Percentiles rank a stretch among this genome's conserved stretches.
These are phyloP conservation scores for Python bivittatus DNA, from an alignment of 2,113 vertebrate species.

Conservation along the genomic window DNA sequence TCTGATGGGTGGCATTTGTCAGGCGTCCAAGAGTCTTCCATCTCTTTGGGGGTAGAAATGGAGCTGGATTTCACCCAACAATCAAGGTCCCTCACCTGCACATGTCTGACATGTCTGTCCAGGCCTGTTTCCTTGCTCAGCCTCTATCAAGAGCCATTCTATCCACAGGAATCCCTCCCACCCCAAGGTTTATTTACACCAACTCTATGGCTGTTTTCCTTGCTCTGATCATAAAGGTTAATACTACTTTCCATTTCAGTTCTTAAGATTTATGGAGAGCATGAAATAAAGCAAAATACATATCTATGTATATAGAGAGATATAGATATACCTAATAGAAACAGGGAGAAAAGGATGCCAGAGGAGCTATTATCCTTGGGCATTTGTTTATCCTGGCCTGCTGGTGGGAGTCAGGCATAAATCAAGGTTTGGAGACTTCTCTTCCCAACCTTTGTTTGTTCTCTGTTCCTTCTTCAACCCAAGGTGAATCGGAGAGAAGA, in stretches of 20 bases:
- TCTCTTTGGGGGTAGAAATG: too few relatives aligned
- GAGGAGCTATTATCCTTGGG: conserved; percentile 30
- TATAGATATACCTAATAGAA: conserved; percentile 48
- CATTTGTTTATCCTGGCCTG: fast-evolving
- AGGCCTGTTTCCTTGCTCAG: too few relatives aligned
- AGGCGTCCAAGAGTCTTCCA: too few relatives aligned
- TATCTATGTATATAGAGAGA: background rate
- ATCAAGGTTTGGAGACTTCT: conserved; percentile 2
- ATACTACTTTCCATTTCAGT: fast-evolving
- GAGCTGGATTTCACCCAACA: too few relatives aligned
- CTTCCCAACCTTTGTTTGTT: background rate
- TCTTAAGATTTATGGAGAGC: conserved; percentile 37
- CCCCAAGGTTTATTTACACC: background rate
- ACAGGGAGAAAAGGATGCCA: background rate
- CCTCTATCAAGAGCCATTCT: fast-evolving
- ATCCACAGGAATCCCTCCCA: background rate
- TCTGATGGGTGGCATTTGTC: too few relatives aligned
- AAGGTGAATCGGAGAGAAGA: background rate
- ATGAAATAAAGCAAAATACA: conserved; percentile 13
- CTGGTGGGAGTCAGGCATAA: conserved; percentile 13
- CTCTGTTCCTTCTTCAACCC: background rate
- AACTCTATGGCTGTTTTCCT: conserved; percentile 8
- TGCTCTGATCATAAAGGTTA: fast-evolving
- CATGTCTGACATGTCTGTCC: too few relatives aligned
- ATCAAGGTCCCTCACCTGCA: too few relatives aligned